Base-by-base conservation (phyloP, 2,113 vertebrate species). In the Tetrax tetrax region DNA sequence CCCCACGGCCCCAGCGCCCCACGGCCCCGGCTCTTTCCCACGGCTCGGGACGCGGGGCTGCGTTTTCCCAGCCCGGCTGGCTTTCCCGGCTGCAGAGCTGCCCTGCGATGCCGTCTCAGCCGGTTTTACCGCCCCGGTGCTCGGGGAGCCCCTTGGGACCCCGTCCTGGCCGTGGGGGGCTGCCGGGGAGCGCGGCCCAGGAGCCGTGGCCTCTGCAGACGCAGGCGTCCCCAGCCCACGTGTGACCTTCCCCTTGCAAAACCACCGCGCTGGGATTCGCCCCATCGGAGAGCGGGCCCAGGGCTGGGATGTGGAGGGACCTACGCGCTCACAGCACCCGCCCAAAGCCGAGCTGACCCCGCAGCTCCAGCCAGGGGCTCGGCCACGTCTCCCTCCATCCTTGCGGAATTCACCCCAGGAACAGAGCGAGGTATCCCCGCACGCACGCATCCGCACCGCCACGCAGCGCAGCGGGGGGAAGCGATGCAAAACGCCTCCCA, bases 101-200 rank as follows among this genome's bases (percentile, higher is more conserved):
- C 54, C 41, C 51, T 2, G 38, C 3, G 70, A 50, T 83, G 48
- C 29, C 83, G 48, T 16, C 86, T 53, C 63, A 13, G 63, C 83
- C 1, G 12, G 59, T 89, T 83, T 43, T 29, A 48, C 38, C 79
- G 7, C 89, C 4, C 0, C 5, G 29, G 47, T 12, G 51, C 66
- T 71, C 75, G 29, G 6, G 24, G 23, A 72, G 21, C 53, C 7
- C 4, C 22, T 2, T 7, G 25, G 41, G 37, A 63, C 37, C 74
- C 8, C 8, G 0, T 57, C 53, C 37, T 48, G 4, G 1, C 37
- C 4, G 0, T 5, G 24, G 28, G 24, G 13, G 72, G 41, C 41
- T 15, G 41, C 41, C 16, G 41, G 41, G 38, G 14, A 28, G 20
- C 27, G 9, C 2, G 0, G 47, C 4, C 6, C 9, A 1, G 38